Evolutionary conservation across 2,113 vertebrate species (phyloP).

Genomic region (Bucco capensis): DNA sequence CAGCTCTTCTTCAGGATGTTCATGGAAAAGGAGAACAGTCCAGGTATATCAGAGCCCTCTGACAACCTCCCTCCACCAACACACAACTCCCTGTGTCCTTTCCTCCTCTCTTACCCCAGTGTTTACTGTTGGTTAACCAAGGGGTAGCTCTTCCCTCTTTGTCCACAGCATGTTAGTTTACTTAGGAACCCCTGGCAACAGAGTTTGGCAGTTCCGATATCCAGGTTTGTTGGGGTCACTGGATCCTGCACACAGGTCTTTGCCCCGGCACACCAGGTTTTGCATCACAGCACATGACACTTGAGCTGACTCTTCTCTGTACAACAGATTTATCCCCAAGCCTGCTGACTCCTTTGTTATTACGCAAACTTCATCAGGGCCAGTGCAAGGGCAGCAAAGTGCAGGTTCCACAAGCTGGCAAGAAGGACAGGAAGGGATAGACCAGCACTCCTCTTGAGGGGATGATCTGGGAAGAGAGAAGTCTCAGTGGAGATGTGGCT

Average conservation of each 20-base stretch:
- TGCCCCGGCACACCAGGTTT: neutral
- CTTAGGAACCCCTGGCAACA: neutral
- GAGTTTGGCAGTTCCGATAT: neutral
- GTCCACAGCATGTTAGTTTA: neutral
- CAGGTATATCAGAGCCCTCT: neutral
- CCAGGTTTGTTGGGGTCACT: neutral
- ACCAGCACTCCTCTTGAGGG: rapidly evolving
- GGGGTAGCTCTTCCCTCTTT: neutral
- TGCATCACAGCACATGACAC: neutral
- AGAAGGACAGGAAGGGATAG: neutral
- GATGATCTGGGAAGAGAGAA: neutral
- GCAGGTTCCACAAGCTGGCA: neutral
- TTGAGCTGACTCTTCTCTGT: neutral
- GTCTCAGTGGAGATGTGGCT: neutral
- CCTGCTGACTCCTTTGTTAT: neutral
- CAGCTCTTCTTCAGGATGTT: neutral
- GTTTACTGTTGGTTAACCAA: neutral
- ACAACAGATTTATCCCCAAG: neutral
- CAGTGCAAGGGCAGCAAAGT: neutral
- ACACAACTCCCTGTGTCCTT: neutral
- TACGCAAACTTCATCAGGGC: rapidly evolving
- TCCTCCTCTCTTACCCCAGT: neutral
- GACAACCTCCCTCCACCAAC: neutral
- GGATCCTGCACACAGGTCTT: neutral
- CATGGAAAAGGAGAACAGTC: neutral